phyloP scores from a whole-genome alignment of 2,888 invertebrate genomes.

The Yponomeuta plumbellus region DNA sequence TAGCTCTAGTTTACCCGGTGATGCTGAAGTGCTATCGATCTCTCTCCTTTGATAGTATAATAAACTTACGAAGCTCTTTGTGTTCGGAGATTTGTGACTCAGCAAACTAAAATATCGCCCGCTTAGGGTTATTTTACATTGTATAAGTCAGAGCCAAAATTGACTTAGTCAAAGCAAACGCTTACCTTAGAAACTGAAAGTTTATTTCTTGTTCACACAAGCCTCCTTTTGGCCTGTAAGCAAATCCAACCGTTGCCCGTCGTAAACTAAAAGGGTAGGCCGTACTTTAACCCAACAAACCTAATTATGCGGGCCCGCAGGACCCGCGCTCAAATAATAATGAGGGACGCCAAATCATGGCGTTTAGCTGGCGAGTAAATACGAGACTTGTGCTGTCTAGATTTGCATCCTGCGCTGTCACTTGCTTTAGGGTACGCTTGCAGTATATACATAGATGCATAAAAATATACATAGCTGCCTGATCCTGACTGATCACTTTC shows the following conservation, averaged over 20 bases:
- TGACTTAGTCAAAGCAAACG: slow-evolving; percentile 5
- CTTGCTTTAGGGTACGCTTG: no score
- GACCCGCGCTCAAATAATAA: slow-evolving; percentile 9
- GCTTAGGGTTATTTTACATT: neutral
- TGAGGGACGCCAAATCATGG: slow-evolving; percentile 10
- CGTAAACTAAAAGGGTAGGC: slow-evolving; percentile 11
- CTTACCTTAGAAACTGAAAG: slow-evolving; percentile 1
- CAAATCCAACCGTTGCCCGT: slow-evolving; percentile 6
- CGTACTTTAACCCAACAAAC: slow-evolving; percentile 9
- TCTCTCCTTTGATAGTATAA: neutral
- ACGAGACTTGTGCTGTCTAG: neutral
- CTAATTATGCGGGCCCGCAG: slow-evolving; percentile 9
- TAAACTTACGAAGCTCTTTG: neutral
- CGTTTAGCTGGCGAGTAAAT: neutral
- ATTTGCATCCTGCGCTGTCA: neutral
- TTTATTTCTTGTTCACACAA: slow-evolving; percentile 9
- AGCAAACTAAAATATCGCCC: neutral
- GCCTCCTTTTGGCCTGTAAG: slow-evolving; percentile 9
- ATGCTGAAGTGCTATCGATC: neutral
- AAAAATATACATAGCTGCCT: no score
- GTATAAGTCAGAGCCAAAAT: neutral
- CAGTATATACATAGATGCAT: no score
- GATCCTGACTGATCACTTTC: no score
- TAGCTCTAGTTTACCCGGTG: neutral
- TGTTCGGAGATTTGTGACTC: neutral